These are phyloP conservation scores for Axis porcinus DNA, from an alignment of 2,113 vertebrate species.

Conservation along the genomic window DNA sequence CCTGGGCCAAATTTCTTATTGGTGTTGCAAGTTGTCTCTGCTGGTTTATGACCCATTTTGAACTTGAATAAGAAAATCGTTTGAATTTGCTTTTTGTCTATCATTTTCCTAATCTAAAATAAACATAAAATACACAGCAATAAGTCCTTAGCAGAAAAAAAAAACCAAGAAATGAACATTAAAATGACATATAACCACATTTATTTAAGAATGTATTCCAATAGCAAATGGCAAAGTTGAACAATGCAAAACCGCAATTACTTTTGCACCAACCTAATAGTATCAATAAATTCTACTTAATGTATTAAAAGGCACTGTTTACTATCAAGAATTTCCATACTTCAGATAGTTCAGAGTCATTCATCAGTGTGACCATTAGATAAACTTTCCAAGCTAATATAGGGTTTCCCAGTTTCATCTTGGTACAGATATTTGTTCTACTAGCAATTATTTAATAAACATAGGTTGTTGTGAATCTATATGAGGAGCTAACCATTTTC, in stretches of 20 bases:
- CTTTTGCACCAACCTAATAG: neutral
- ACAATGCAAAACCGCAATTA: neutral
- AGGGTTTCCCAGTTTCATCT: neutral
- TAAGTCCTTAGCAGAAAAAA: neutral
- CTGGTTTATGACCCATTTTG: neutral
- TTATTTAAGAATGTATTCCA: neutral
- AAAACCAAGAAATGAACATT: neutral
- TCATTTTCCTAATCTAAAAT: neutral
- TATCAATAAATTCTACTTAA: neutral
- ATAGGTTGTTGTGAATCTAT: neutral
- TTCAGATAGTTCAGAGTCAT: slow-evolving; percentile 5
- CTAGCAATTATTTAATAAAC: slow-evolving; percentile 36
- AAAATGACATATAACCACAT: neutral
- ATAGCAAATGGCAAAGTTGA: neutral
- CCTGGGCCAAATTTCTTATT: neutral
- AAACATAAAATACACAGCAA: neutral
- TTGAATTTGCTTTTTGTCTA: neutral
- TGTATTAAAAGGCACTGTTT: neutral
- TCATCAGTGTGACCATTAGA: neutral
- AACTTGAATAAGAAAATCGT: neutral
- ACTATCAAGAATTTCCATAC: neutral
- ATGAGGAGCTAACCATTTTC: neutral
- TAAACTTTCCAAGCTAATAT: neutral
- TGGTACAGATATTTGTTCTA: neutral
- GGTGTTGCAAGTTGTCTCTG: neutral